Percentiles rank a stretch among this genome's conserved stretches.
Evolutionary conservation across 2,797 vertebrate species (phyloP).

Genomic region (Coreius guichenoti): DNA sequence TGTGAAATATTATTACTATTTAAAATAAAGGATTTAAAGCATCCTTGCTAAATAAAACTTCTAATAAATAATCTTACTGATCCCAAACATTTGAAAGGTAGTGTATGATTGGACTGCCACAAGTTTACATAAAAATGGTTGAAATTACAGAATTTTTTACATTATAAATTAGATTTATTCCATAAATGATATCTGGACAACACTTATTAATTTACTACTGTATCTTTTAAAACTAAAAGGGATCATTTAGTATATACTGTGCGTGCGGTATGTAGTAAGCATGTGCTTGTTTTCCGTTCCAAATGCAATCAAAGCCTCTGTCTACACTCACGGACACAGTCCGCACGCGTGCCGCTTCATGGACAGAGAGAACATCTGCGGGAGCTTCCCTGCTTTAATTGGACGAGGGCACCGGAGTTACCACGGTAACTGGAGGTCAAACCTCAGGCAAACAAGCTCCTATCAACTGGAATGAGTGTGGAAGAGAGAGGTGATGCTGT

Average conservation of each 20-base stretch:
- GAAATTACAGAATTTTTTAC: neutral
- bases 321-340: neutral
- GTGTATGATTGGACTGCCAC: neutral
- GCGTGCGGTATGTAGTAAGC: neutral
- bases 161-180: neutral
- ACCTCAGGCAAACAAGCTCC: constrained; percentile 40
- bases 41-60: neutral
- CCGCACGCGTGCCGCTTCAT: neutral
- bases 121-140: neutral
- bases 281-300: neutral
- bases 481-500: constrained; percentile 33
- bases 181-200: neutral
- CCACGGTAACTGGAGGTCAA: constrained; percentile 48
- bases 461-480: constrained; percentile 16
- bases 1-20: too few species aligned
- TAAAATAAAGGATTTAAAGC: neutral
- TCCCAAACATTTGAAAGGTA: neutral
- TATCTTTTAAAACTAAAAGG: neutral
- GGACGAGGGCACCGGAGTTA: constrained; percentile 35
- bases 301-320: neutral
- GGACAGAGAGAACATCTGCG: neutral
- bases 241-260: neutral
- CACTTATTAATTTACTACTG: neutral
- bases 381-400: constrained; percentile 40
- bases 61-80: too few species aligned